Percentiles rank a stretch among this genome's conserved stretches.
Evolutionary conservation across 2,888 invertebrate species (phyloP).

Genomic region (Cordilura impudica): DNA sequence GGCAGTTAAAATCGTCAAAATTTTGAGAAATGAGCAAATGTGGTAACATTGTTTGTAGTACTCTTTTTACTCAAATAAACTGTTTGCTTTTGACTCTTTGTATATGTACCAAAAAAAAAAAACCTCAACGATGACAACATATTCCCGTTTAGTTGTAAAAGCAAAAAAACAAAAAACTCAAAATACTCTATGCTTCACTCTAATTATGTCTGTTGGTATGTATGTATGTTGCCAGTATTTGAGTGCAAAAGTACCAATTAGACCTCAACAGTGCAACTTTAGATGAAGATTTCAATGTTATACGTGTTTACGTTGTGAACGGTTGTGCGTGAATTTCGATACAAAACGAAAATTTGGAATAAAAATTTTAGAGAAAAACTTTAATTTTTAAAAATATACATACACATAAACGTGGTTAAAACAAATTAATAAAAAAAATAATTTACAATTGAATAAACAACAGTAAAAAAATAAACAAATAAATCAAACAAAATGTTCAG

Average conservation of each 20-base stretch:
- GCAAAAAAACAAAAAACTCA: background rate
- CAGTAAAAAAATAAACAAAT: constrained; percentile 20
- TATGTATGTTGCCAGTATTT: constrained; percentile 1
- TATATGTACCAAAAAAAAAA: too few relatives aligned
- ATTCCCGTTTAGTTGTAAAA: background rate
- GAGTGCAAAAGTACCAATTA: constrained; percentile 23
- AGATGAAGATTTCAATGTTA: constrained; percentile 61
- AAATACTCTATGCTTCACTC: background rate
- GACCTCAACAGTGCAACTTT: constrained; percentile 34
- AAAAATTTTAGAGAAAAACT: constrained; percentile 41
- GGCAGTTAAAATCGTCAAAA: too few relatives aligned
- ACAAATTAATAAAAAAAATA: constrained; percentile 29
- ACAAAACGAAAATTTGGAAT: constrained; percentile 11
- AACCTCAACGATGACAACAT: background rate
- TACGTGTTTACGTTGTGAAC: constrained; percentile 71
- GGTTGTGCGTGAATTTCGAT: constrained; percentile 64
- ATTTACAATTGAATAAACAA: constrained; percentile 29
- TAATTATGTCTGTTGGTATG: background rate
- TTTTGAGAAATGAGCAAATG: too few relatives aligned
- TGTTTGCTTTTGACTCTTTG: too few relatives aligned
- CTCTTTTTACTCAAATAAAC: too few relatives aligned
- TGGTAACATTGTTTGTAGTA: too few relatives aligned
- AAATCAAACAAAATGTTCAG: constrained; percentile 76
- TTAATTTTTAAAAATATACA: constrained; percentile 17
- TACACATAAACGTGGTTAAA: constrained; percentile 12